Percentiles rank a stretch among this genome's conserved stretches.
phyloP scores from a whole-genome alignment of 2,113 vertebrate genomes.

The Atherinomorus stipes region DNA sequence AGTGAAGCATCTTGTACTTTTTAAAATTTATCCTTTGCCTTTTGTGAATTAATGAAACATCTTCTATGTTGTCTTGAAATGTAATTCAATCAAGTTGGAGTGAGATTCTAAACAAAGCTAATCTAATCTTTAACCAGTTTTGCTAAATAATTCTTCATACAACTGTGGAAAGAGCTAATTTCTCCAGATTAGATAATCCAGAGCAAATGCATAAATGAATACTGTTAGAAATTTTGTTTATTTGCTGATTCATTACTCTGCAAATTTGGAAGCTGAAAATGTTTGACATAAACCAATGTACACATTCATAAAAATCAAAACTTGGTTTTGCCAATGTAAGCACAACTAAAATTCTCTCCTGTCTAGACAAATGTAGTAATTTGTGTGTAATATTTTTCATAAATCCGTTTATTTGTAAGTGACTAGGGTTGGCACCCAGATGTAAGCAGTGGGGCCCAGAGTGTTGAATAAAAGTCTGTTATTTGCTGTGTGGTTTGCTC shows the following conservation, averaged over 20 bases:
- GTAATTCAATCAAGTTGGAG: background rate
- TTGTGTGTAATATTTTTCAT: slow-evolving; percentile 79
- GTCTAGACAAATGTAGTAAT: slow-evolving; percentile 78
- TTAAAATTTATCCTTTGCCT: no score
- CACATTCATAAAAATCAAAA: slow-evolving; percentile 61
- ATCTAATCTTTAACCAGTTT: slow-evolving; percentile 8
- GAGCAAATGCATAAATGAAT: background rate
- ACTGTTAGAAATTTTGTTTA: slow-evolving; percentile 29
- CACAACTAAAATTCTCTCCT: slow-evolving; percentile 67
- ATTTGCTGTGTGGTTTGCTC: slow-evolving; percentile 82
- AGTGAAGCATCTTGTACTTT: no score
- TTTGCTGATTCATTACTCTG: slow-evolving; percentile 56
- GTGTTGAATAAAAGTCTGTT: slow-evolving; percentile 76
- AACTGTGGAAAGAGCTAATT: slow-evolving; percentile 14
- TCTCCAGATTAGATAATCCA: background rate
- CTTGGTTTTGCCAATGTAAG: slow-evolving; percentile 58
- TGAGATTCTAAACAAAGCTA: background rate
- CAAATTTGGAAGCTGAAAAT: slow-evolving; percentile 60
- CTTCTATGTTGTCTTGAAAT: background rate
- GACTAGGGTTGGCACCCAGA: slow-evolving; percentile 67
- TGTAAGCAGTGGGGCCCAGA: slow-evolving; percentile 56
- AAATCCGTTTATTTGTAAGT: slow-evolving; percentile 74
- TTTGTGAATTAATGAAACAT: background rate
- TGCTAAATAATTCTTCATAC: background rate
- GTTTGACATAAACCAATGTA: slow-evolving; percentile 60